phyloP scores from a whole-genome alignment of 2,797 vertebrate genomes.

The Microctenopoma lineatum region DNA sequence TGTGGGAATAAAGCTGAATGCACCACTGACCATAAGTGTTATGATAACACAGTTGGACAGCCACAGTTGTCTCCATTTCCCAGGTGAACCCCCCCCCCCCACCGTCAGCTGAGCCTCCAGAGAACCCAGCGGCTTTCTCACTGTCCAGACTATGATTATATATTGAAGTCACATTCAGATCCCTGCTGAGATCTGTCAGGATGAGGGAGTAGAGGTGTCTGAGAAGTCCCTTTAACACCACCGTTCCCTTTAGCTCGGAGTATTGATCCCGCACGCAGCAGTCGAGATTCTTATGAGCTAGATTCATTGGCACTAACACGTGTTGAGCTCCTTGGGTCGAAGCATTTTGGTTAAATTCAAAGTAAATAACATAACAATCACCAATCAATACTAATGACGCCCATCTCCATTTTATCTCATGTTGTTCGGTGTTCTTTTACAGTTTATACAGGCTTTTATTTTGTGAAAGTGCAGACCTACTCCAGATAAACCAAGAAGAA shows the following conservation, averaged over 20 bases:
- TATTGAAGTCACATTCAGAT: conserved; percentile 38
- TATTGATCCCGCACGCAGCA: conserved; percentile 48
- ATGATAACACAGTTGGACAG: conserved; percentile 11
- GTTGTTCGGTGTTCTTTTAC: conserved; percentile 4
- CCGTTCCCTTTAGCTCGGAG: conserved; percentile 43
- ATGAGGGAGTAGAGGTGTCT: conserved; percentile 35
- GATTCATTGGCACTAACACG: conserved; percentile 33
- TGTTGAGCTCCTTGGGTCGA: conserved; percentile 16
- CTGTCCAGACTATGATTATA: conserved; percentile 19
- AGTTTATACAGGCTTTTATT: background rate
- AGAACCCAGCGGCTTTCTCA: conserved; percentile 34
- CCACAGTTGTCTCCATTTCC: conserved; percentile 34
- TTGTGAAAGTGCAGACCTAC: conserved; percentile 2
- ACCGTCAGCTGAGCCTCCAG: conserved; percentile 37
- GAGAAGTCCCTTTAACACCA: conserved; percentile 27
- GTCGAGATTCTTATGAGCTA: conserved; percentile 31
- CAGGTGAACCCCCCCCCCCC: conserved; percentile 27
- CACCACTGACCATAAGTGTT: conserved; percentile 22
- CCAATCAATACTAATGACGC: background rate
- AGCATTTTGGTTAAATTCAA: conserved; percentile 4
- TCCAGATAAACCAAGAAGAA: background rate
- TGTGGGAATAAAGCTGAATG: conserved; percentile 9
- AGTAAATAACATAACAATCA: background rate
- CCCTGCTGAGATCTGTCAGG: conserved; percentile 44
- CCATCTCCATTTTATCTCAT: background rate